Evolutionary conservation across 2,797 vertebrate species (phyloP).

Genomic region (Oophaga sylvatica): DNA sequence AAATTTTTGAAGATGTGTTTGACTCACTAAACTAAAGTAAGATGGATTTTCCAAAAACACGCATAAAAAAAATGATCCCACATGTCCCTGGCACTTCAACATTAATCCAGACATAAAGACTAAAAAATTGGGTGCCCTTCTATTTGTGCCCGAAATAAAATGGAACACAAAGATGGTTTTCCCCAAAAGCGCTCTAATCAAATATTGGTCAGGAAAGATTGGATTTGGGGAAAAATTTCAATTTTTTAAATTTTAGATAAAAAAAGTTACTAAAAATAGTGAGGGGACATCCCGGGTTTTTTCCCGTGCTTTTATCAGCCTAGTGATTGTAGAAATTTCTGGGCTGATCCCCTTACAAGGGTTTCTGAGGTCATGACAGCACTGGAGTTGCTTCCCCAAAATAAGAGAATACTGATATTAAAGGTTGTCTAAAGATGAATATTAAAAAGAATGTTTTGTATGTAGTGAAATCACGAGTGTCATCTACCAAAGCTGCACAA

Average conservation of each 20-base stretch:
- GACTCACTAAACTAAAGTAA: constrained; percentile 81
- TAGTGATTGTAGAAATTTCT: neutral
- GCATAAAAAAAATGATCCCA: constrained; percentile 89
- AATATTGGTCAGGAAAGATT: neutral
- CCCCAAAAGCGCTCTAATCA: neutral
- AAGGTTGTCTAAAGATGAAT: neutral
- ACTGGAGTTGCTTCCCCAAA: neutral
- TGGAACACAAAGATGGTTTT: neutral
- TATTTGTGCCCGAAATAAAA: constrained; percentile 18
- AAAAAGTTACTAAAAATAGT: neutral
- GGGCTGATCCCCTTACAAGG: neutral
- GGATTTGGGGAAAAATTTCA: neutral
- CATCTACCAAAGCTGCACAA: neutral
- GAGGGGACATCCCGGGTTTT: no score
- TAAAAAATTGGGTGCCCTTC: constrained; percentile 65
- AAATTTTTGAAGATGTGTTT: constrained; percentile 81
- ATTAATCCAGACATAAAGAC: constrained; percentile 75
- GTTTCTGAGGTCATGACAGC: neutral
- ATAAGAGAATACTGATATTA: neutral
- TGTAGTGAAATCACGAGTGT: neutral
- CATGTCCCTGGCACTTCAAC: constrained; percentile 84
- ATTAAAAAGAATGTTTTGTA: neutral
- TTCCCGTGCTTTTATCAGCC: neutral
- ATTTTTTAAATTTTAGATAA: neutral
- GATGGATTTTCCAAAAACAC: constrained; percentile 86